Evolutionary conservation across 1,140 invertebrate genomes (phyloP).

Genomic region (Drosophila malerkotliana): DNA sequence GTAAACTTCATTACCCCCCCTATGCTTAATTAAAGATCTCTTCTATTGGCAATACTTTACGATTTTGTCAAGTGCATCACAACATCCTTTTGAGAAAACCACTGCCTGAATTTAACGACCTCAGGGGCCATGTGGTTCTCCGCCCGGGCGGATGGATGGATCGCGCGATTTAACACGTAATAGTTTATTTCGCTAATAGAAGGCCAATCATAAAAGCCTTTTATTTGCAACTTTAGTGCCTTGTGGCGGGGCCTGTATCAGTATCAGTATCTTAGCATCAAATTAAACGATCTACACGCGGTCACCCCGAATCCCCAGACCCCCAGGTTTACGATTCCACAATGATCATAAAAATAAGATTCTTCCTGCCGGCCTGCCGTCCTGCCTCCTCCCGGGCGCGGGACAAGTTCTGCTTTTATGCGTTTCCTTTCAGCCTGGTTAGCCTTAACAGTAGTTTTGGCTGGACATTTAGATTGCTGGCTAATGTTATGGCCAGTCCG

Average conservation of each 20-base stretch:
- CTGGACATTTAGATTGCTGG: conserved; percentile 41
- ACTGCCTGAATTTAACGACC: conserved; percentile 35
- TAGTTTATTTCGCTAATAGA: conserved; percentile 80
- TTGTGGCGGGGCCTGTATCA: conserved; percentile 16
- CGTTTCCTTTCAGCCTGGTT: conserved; percentile 38
- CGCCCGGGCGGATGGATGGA: conserved; percentile 24
- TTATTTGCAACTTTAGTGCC: conserved; percentile 73
- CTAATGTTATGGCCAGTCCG: conserved; percentile 17
- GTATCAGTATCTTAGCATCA: conserved; percentile 75
- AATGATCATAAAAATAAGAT: conserved; percentile 38
- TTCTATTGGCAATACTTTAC: not conserved
- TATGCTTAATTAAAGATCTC: not conserved
- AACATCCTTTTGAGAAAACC: not conserved
- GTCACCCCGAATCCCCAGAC: conserved; percentile 2
- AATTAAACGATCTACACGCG: conserved; percentile 62
- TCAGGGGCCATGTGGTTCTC: conserved; percentile 30
- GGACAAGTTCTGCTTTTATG: conserved; percentile 49
- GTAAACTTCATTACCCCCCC: too few species aligned
- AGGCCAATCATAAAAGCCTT: conserved; percentile 76
- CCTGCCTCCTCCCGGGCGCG: not conserved
- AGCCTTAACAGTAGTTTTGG: conserved; percentile 67
- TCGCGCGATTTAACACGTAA: conserved; percentile 71
- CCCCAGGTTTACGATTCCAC: conserved; percentile 32
- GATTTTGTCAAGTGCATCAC: not conserved
- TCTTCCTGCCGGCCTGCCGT: not conserved